Conservation (phyloP, 2,888 invertebrate species). For the Gnatocerus cornutus region DNA sequence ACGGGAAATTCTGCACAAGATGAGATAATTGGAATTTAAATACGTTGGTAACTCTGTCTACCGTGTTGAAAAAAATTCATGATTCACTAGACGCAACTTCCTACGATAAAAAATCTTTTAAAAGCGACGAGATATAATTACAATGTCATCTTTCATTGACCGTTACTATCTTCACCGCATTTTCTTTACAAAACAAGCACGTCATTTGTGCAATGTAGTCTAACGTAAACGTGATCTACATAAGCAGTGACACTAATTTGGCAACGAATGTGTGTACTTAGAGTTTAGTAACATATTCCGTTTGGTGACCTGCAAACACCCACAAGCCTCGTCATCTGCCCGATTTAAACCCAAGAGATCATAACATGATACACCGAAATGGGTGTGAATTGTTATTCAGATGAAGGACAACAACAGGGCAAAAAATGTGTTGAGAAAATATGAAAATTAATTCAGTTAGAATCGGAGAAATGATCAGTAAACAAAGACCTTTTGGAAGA, state of each 20-base stretch:
- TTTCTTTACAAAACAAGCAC: not conserved
- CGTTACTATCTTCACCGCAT: not conserved
- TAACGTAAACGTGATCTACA: constrained; percentile 37
- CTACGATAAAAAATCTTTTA: no score
- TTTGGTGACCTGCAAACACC: constrained; percentile 47
- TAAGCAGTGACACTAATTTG: constrained; percentile 46
- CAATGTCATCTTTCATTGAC: no score
- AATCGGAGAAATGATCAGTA: constrained; percentile 23
- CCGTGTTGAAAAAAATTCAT: no score
- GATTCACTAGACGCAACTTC: no score
- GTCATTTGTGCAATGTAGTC: constrained; percentile 2
- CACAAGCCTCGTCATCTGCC: constrained; percentile 43
- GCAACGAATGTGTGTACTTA: constrained; percentile 20
- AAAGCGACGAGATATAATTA: no score
- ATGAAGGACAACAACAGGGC: no score
- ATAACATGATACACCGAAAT: constrained; percentile 1
- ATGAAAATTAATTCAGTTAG: not conserved
- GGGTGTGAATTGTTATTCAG: constrained; percentile 11
- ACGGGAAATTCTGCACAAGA: no score
- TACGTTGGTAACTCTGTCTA: no score
- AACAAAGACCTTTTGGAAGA: constrained; percentile 13
- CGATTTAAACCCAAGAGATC: constrained; percentile 27
- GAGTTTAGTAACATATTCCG: constrained; percentile 37
- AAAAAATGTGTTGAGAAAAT: not conserved
- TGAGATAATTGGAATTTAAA: no score